Evolutionary conservation across 2,888 invertebrate species (phyloP).

Genomic region (Acanthosoma haemorrhoidale): DNA sequence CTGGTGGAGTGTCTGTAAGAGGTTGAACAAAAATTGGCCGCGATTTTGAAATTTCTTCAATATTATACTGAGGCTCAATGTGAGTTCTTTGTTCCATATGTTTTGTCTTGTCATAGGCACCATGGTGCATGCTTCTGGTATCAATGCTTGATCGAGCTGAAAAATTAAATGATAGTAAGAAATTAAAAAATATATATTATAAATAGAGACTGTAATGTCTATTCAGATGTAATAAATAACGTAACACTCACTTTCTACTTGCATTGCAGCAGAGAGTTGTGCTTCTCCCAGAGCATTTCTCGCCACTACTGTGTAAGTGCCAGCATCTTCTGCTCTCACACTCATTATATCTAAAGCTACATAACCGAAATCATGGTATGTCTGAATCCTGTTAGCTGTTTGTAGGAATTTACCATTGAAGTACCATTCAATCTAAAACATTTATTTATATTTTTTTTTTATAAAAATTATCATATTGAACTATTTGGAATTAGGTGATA

Average conservation of each 20-base stretch:
- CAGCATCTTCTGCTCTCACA: slow-evolving; percentile 87
- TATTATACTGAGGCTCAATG: slow-evolving; percentile 80
- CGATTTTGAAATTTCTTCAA: slow-evolving; percentile 87
- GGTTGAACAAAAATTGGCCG: slow-evolving; percentile 93
- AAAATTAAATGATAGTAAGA: slow-evolving; percentile 42
- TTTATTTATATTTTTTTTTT: neutral
- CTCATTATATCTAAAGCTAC: slow-evolving; percentile 91
- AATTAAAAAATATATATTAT: neutral
- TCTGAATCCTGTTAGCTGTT: slow-evolving; percentile 85
- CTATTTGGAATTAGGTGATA: neutral
- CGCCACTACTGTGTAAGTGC: slow-evolving; percentile 87
- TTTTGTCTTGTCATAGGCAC: slow-evolving; percentile 78
- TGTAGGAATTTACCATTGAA: slow-evolving; percentile 89
- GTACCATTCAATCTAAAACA: slow-evolving; percentile 79
- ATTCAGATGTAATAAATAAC: neutral
- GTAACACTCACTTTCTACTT: slow-evolving; percentile 73
- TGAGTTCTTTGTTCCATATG: slow-evolving; percentile 79
- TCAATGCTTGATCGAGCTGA: slow-evolving; percentile 82
- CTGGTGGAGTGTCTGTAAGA: slow-evolving; percentile 75
- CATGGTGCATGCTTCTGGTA: slow-evolving; percentile 84
- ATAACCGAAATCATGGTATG: slow-evolving; percentile 93
- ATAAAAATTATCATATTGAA: neutral
- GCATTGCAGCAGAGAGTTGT: slow-evolving; percentile 74
- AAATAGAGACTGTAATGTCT: neutral
- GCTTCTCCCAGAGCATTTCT: slow-evolving; percentile 87